Base-by-base conservation (phyloP, 2,113 vertebrate genomes). In the Chascanopsetta lugubris region DNA sequence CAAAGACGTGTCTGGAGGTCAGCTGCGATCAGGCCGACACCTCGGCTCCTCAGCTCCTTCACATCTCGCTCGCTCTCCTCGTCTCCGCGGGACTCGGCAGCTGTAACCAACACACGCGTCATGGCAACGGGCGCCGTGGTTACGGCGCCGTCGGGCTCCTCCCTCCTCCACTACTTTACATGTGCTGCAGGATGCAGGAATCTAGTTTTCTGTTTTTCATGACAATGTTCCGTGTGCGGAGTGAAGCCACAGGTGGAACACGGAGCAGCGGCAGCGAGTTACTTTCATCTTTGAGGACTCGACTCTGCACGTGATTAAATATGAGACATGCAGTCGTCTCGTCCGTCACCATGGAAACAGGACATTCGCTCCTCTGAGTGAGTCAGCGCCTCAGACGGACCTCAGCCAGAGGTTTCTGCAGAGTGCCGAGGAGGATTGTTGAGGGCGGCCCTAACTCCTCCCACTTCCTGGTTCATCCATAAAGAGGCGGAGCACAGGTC, bases 271-370 rank as follows among this genome's bases (percentile, higher is more conserved):
- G 13, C 34, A 24, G 38, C 38, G 8, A 18, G n/a, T 47, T 26
- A 42, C 38, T 38, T 26, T 15, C 61, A 50, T 30, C 64, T 57
- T 56, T 18, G 36, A 76, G 61, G 38, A 59, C 29, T 49, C 17
- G 6, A 17, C 61, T 54, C n/a, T n/a, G n/a, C n/a, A n/a, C n/a
- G n/a, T n/a, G 61, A 80, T 72, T 51, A 68, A 61, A 61, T 71
- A 30, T 62, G 50, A 82, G 66, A 66, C 50, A 71, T 69, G 27
- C 66, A 67, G 50, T 75, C 61, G 45, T 55, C 45, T 55, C 63
- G 77, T 53, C 54, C 56, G 66, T 91, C 66, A 66, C 89, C 85
- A 91, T 91, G 87, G 88, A 81, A 90, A 89, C 90, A 77, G 86
- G 49, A 54, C 21, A 20, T 72, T 74, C 78, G 49, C 38, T 64